Percentiles rank a stretch among this genome's conserved stretches.
Conservation (phyloP, 1,140 invertebrate genomes). For the Dinoponera quadriceps region DNA sequence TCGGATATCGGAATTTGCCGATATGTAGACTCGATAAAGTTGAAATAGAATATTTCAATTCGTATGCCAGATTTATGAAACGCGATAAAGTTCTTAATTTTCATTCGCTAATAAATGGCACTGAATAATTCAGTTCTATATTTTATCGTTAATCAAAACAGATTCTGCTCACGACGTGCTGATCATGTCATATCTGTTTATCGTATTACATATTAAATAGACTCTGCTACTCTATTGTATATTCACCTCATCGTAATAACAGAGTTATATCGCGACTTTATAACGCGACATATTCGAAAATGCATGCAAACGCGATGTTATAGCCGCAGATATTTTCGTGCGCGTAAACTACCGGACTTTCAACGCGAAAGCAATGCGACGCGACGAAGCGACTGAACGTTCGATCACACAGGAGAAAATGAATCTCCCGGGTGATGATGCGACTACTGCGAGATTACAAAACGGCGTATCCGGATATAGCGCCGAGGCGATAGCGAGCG, state of each 20-base stretch:
- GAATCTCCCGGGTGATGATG: constrained; percentile 11
- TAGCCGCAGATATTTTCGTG: constrained; percentile 2
- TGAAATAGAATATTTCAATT: too few species aligned
- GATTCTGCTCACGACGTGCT: too few species aligned
- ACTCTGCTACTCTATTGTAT: too few species aligned
- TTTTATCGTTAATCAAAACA: too few species aligned
- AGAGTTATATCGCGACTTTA: background rate
- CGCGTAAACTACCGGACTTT: background rate
- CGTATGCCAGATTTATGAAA: too few species aligned
- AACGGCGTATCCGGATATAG: constrained; percentile 44
- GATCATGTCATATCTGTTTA: too few species aligned
- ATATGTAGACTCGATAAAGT: too few species aligned
- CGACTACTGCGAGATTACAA: constrained; percentile 35
- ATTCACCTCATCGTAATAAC: background rate
- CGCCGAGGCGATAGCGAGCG: constrained; percentile 28
- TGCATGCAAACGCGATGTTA: background rate
- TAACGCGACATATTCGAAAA: constrained; percentile 5
- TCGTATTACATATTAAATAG: too few species aligned
- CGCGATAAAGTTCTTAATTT: too few species aligned
- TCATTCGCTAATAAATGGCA: too few species aligned
- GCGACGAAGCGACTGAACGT: background rate
- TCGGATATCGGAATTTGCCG: too few species aligned
- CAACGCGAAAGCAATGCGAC: background rate
- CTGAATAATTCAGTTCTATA: too few species aligned
- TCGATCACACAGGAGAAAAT: constrained; percentile 29